Conservation (phyloP, 2,888 invertebrate genomes). For the Drosophila prolongata region DNA sequence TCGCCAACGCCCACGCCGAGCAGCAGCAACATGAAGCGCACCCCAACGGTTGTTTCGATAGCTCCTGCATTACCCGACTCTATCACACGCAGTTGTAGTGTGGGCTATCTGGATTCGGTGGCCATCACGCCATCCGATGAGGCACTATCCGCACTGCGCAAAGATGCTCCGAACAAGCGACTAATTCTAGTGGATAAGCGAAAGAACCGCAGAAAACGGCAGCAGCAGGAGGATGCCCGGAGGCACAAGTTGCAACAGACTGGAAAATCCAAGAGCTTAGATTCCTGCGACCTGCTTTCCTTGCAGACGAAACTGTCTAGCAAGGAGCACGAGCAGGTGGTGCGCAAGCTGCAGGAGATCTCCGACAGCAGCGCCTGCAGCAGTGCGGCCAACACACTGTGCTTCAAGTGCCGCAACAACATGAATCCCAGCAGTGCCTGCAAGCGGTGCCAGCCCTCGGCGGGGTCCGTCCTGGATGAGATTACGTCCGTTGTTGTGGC, state of each 20-base stretch:
- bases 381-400: conserved; percentile 70
- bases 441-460: conserved; percentile 75
- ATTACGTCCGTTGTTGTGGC: conserved; percentile 40
- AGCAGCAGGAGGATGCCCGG: conserved; percentile 79
- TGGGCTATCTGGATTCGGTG: conserved; percentile 93
- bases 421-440: conserved; percentile 76
- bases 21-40: conserved; percentile 83
- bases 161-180: conserved; percentile 90
- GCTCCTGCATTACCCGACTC: conserved; percentile 88
- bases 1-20: conserved; percentile 79
- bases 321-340: conserved; percentile 77
- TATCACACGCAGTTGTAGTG: conserved; percentile 94
- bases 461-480: conserved; percentile 55
- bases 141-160: conserved; percentile 88
- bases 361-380: conserved; percentile 81
- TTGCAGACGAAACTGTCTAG: conserved; percentile 69
- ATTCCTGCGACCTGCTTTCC: conserved; percentile 91
- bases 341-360: conserved; percentile 82
- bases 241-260: conserved; percentile 83
- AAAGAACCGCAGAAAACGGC: conserved; percentile 85
- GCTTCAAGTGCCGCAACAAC: conserved; percentile 79
- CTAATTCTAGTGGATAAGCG: conserved; percentile 90
- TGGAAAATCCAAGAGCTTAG: conserved; percentile 90
- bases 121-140: conserved; percentile 91
- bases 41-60: conserved; percentile 88